Evolutionary conservation across 2,888 invertebrate species (phyloP), one percentile per base, ranked within the genome.

Genomic region (Doris montereyensis): DNA sequence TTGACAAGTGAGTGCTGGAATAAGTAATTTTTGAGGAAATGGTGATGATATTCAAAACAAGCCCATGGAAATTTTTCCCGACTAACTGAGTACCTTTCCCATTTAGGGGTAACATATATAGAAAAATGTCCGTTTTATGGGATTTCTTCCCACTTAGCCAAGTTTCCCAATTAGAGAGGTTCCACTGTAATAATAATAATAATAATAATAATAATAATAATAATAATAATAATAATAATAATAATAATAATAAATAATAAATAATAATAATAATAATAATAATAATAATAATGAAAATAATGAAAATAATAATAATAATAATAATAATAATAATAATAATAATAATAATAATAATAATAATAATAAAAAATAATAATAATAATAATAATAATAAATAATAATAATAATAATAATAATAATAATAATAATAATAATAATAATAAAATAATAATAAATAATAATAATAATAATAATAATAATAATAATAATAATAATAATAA

Each of bases 381-480:
- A 65, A 21, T 65, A 21, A 58, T 65, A 3, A 65, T 65, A 65
- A 65, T 24, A 65, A 65, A 26, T 41, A 41, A 41, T 41, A 41
- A 41, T 41, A n/a, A 62, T n/a, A 13, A 62, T 13, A 62, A 13
- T 62, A n/a, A 62, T 62, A 24, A 62, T n/a, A 62, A 62, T 62
- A n/a, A 62, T n/a, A 24, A 65, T 26, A 13, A 65, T 26, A 26
- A 65, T 26, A 13, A 65, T 26, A 26, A 65, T 65, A n/a, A 24
- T 26, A 21, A 5, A 24, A 21, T 24, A 24, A 65, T 24, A 24
- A 65, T 24, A 24, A 21, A 26, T 5, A 65, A 65, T 65, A 65
- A 65, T 65, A 65, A 65, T 65, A 65, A 65, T 65, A 65, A 65
- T 70, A 70, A 70, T 70, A 70, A 70, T 70, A 70, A 70, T 70